Percentiles rank a stretch among this genome's conserved stretches.
phyloP scores from a whole-genome alignment of 2,113 vertebrate genomes.

The Pantherophis guttatus region DNA sequence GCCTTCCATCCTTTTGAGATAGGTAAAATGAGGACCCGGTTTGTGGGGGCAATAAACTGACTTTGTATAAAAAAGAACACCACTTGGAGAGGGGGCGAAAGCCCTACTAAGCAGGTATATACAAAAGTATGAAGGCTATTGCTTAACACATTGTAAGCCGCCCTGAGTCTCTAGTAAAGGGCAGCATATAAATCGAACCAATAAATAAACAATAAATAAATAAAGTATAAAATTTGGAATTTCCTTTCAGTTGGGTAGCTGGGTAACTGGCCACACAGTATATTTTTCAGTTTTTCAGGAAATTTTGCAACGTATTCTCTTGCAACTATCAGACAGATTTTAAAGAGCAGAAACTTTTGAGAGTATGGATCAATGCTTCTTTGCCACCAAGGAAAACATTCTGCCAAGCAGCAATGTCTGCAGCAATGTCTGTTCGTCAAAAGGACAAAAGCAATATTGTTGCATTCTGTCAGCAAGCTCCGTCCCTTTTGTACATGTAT shows the following conservation, averaged over 20 bases:
- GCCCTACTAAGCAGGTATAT: too few relatives aligned
- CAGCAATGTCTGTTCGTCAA: not conserved
- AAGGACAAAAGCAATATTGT: not conserved
- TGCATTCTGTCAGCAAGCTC: not conserved
- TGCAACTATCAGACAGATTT: not conserved
- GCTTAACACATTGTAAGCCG: too few relatives aligned
- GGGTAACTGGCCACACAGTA: not conserved
- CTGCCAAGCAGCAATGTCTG: not conserved
- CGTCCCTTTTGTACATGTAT: not conserved
- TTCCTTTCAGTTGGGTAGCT: not conserved
- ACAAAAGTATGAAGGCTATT: too few relatives aligned
- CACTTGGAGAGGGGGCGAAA: too few relatives aligned
- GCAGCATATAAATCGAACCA: too few relatives aligned
- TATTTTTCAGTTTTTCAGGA: not conserved
- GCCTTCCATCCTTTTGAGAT: too few relatives aligned
- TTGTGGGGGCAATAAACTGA: too few relatives aligned
- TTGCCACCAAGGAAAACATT: not conserved
- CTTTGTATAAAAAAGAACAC: too few relatives aligned
- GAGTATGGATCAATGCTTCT: not conserved
- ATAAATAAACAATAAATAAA: too few relatives aligned
- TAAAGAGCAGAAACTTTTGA: not conserved
- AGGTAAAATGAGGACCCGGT: too few relatives aligned
- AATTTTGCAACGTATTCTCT: not conserved
- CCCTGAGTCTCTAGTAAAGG: too few relatives aligned
- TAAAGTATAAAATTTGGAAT: not conserved